Evolutionary conservation across 2,888 invertebrate species (phyloP).

Genomic region (Dusona sp.): DNA sequence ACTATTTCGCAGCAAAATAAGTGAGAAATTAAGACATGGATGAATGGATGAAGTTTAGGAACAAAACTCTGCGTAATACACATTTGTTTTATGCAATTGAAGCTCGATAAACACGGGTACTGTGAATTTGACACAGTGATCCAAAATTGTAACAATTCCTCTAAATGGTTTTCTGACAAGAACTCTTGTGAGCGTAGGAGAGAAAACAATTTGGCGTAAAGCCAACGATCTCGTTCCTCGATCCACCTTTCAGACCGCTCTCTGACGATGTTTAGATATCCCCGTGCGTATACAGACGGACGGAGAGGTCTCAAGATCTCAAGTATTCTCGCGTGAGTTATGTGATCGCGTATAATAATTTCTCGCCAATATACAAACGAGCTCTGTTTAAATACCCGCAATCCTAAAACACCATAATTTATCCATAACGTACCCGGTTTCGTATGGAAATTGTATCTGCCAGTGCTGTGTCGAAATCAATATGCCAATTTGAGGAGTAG

Average conservation of each 20-base stretch:
- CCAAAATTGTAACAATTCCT: conserved; percentile 8
- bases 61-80: not conserved
- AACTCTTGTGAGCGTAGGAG: conserved; percentile 49
- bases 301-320: conserved; percentile 33
- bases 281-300: conserved; percentile 46
- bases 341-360: conserved; percentile 52
- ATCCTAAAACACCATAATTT: conserved; percentile 16
- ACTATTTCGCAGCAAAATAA: not conserved
- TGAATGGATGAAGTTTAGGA: not conserved
- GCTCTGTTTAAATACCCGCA: not conserved
- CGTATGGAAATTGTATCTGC: not conserved
- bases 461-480: conserved; percentile 1
- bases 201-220: conserved; percentile 54
- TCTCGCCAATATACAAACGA: conserved; percentile 35
- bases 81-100: not conserved
- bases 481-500: not conserved
- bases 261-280: conserved; percentile 40
- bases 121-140: not conserved
- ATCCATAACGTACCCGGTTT: not conserved
- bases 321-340: conserved; percentile 65
- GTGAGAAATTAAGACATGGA: not conserved
- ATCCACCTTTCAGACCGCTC: conserved; percentile 61
- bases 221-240: conserved; percentile 58
- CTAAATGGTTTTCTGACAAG: conserved; percentile 18
- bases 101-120: not conserved